Base-by-base conservation (phyloP, 2,888 invertebrate genomes). In the Pristionchus arcanus region DNA sequence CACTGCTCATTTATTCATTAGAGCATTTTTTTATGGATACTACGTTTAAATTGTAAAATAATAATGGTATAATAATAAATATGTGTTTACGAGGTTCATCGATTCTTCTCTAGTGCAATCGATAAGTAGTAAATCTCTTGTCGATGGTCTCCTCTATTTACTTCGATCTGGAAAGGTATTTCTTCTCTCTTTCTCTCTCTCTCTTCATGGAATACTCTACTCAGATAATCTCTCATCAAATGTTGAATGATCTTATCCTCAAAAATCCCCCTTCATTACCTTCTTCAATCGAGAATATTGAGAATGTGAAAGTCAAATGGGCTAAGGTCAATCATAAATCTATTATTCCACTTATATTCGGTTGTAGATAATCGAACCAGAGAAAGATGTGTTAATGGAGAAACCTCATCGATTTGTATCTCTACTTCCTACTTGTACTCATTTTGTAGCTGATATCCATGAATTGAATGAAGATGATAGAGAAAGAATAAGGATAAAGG, bases 381-480 rank as follows among this genome's bases (percentile, higher is more conserved):
- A 91, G 55, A 91, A 91, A 81, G 93, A 94, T 31, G 85, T 91
- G 9, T 92, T 92, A 13, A 85, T 92, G 19, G 94, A 94, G 37
- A 90, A 90, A 16, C 89, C 91, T 19, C 84, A 92, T 49, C 89
- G 91, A 84, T 94, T 94, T 90, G 92, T 92, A 37, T 91, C 94
- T 21, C 93, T 92, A 31, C 91, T 94, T 71, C 94, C 94, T 25
- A 93, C 93, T 37, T 93, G 92, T 21, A 90, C 94, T 25, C 85
- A 90, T 15, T 34, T 94, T 25, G 91, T 90, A 21, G 92, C 92
- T 53, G 85, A 91, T 28, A 89, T 94, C 53, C 91, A 91, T 81
- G 92, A 94, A 89, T 90, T 94, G 84, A 85, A 42, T 19, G 77
- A 90, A 28, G 90, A 90, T 2, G 94, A 94, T 85, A 25, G 91